Conservation (phyloP, 2,113 vertebrate species). For the Campylomormyrus numenius region DNA sequence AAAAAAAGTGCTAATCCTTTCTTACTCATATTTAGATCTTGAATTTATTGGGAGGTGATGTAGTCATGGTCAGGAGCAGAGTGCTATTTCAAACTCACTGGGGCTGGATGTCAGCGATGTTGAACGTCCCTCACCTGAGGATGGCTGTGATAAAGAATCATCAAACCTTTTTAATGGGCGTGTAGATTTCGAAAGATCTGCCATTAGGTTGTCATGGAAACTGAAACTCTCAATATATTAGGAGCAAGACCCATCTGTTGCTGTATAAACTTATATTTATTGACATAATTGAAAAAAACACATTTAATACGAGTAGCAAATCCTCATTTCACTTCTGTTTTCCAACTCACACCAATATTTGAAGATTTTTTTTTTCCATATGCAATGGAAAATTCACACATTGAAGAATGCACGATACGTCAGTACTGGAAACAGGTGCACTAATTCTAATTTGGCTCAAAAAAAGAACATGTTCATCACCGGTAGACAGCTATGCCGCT, state of each 20-base stretch:
- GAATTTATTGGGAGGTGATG: background rate
- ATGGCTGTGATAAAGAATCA: background rate
- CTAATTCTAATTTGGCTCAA: background rate
- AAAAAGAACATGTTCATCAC: background rate
- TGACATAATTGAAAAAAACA: background rate
- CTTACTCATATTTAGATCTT: slow-evolving; percentile 19
- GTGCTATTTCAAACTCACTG: background rate
- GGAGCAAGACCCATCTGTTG: background rate
- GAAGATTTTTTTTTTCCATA: background rate
- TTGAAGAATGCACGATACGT: background rate
- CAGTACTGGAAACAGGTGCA: background rate
- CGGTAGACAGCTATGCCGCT: background rate
- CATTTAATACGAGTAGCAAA: background rate
- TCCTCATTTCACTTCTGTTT: background rate
- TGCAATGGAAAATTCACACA: background rate
- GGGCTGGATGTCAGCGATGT: background rate
- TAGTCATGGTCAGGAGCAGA: background rate
- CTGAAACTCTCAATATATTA: background rate
- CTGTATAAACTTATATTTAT: background rate
- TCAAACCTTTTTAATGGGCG: background rate
- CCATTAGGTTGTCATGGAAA: background rate
- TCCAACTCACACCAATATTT: background rate
- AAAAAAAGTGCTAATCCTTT: slow-evolving; percentile 26
- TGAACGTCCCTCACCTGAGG: background rate
- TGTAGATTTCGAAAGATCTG: background rate